Evolutionary conservation across 1,140 invertebrate genomes (phyloP).

Genomic region (Drosophila obscura): DNA sequence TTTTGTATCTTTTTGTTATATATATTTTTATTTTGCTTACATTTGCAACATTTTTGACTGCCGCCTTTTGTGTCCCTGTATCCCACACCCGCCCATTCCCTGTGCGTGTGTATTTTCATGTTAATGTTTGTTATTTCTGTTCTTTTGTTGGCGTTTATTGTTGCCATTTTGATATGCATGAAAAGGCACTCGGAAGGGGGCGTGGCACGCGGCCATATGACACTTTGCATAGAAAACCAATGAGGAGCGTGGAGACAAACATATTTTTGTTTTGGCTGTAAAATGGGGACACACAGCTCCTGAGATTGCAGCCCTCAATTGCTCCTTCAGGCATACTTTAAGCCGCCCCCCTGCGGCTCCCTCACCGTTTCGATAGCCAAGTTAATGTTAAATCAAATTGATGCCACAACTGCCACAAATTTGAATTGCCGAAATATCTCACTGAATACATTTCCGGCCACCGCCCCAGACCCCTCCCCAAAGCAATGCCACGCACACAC

Average conservation of each 20-base stretch:
- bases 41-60: slow-evolving; percentile 81
- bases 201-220: slow-evolving; percentile 55
- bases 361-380: slow-evolving; percentile 3
- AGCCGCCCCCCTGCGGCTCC: neutral
- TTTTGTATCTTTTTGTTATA: slow-evolving; percentile 49
- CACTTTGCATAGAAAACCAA: slow-evolving; percentile 53
- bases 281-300: too few species aligned
- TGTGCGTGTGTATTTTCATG: slow-evolving; percentile 63
- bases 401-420: slow-evolving; percentile 21
- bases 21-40: slow-evolving; percentile 72
- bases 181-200: slow-evolving; percentile 54
- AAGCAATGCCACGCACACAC: neutral
- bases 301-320: too few species aligned
- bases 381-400: slow-evolving; percentile 36
- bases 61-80: slow-evolving; percentile 63
- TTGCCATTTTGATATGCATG: slow-evolving; percentile 81
- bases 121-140: slow-evolving; percentile 80
- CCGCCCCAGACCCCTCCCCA: neutral
- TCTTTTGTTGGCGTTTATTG: slow-evolving; percentile 79
- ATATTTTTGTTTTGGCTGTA: slow-evolving; percentile 39
- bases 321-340: too few species aligned
- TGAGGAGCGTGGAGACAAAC: slow-evolving; percentile 3
- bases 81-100: neutral
- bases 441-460: slow-evolving; percentile 8
- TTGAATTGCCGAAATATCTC: slow-evolving; percentile 20